Evolutionary conservation across 1,140 invertebrate species (phyloP), one percentile per base, ranked within the genome.

Genomic region (Delia radicum): DNA sequence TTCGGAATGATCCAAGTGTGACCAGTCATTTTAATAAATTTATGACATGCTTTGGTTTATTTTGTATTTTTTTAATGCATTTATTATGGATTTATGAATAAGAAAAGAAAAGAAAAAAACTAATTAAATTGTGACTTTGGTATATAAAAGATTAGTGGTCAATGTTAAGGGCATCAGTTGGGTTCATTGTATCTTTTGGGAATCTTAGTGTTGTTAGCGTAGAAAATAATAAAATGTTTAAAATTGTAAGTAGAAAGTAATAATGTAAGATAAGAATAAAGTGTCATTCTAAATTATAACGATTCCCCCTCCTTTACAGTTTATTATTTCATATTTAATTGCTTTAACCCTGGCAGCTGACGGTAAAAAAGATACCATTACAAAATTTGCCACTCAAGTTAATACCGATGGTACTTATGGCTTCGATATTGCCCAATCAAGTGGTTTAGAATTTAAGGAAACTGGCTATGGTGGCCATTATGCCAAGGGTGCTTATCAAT

Each of bases 361-460:
- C 15, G 12, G 76, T 5, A 75, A 78, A 21, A 76, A 76, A 27
- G 26, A 24, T 37, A 33, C 74, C 10, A 79, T 84, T 33, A 78
- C 73, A 12, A 78, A 78, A 61, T 82, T 78, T 71, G 28, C 28
- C 0, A 33, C 75, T 15, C 78, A 79, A 21, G 76, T 76, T 21
- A 77, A 82, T 5, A 74, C 78, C 8, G 77, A 80, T 26, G 79
- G 78, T 12, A 74, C 62, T 26, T 84, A 81, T 37, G 78, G 42
- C 42, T 79, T 74, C 42, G 72, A 75, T 0, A 2, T 74, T 2
- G 75, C 67, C 6, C 73, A 77, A 65, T 31, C 72, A 24, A 80
- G 81, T 77, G 78, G 79, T 7, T 26, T 77, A 6, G 24, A 12
- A 0, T 1, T 75, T 12, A 29, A 73, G 6, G 79, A 84, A 75